A percentile compares a stretch with the other conserved stretches of the same genome.
Evolutionary conservation across 1,140 invertebrate genomes (phyloP).

Genomic region (Telenomus remus): DNA sequence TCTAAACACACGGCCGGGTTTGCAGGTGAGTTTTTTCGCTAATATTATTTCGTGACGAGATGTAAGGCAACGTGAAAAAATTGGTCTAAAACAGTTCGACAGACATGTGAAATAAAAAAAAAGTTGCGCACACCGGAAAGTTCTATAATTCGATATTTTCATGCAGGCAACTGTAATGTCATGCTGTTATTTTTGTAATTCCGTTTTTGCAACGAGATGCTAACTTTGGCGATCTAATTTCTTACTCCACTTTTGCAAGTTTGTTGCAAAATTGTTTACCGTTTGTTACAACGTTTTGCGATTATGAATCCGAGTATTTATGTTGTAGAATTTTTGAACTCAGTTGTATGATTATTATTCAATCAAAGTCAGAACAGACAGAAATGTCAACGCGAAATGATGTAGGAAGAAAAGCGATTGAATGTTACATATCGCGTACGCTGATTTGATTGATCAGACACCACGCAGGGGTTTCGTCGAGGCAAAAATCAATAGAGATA

Average conservation of each 20-base stretch:
- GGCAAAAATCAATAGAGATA: conserved; percentile 42
- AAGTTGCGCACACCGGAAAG: conserved; percentile 14
- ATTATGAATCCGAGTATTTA: too few species aligned
- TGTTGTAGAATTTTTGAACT: too few species aligned
- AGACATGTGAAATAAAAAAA: conserved; percentile 7
- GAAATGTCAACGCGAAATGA: not conserved
- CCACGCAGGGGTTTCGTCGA: conserved; percentile 5
- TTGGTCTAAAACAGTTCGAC: conserved; percentile 37
- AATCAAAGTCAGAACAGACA: not conserved
- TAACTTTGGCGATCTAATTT: too few species aligned
- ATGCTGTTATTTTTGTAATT: too few species aligned
- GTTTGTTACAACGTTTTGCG: too few species aligned
- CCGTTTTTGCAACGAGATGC: too few species aligned
- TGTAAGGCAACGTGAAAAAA: conserved; percentile 32
- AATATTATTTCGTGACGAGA: conserved; percentile 25
- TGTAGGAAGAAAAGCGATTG: too few species aligned
- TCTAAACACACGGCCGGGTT: too few species aligned
- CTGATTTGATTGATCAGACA: conserved; percentile 34
- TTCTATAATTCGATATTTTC: conserved; percentile 48
- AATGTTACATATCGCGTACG: not conserved
- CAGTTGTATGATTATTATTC: conserved; percentile 6
- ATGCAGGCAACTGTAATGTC: too few species aligned
- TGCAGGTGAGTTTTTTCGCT: too few species aligned
- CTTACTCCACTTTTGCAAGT: too few species aligned
- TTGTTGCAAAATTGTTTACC: too few species aligned